A percentile compares a stretch with the other conserved stretches of the same genome.
Evolutionary conservation across 1,140 invertebrate species (phyloP).

Genomic region (Musca vetustissima): DNA sequence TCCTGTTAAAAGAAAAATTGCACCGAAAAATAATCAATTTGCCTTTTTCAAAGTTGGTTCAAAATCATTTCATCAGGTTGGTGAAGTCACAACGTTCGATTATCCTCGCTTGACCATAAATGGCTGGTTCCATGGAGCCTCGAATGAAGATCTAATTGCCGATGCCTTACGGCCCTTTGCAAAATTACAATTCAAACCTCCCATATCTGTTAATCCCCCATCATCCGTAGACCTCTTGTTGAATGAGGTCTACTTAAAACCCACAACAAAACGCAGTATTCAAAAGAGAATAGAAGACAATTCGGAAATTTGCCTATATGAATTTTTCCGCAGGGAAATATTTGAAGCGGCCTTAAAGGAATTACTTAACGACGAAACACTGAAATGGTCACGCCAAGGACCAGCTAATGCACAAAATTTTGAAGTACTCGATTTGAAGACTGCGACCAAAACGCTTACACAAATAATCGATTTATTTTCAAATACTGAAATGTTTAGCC

Average conservation of each 20-base stretch:
- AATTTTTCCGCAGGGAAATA: conserved; percentile 59
- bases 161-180: conserved; percentile 43
- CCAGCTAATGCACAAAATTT: conserved; percentile 67
- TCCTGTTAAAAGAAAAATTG: conserved; percentile 59
- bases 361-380: conserved; percentile 51
- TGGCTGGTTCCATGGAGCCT: conserved; percentile 73
- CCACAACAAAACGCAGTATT: conserved; percentile 57
- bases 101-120: conserved; percentile 70
- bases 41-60: conserved; percentile 70
- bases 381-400: conserved; percentile 62
- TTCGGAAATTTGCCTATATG: conserved; percentile 62
- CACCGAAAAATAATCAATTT: conserved; percentile 70
- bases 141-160: conserved; percentile 44
- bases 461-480: conserved; percentile 59
- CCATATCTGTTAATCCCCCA: conserved; percentile 30
- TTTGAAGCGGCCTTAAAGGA: conserved; percentile 57
- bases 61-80: conserved; percentile 60
- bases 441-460: conserved; percentile 54
- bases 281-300: conserved; percentile 61
- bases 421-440: conserved; percentile 58
- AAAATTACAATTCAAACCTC: conserved; percentile 46
- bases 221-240: conserved; percentile 57
- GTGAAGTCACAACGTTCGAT: conserved; percentile 65
- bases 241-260: conserved; percentile 57
- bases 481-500: conserved; percentile 59